These are phyloP conservation scores for Acanthiza pusilla DNA, from an alignment of 2,797 vertebrate species.

Conservation along the genomic window DNA sequence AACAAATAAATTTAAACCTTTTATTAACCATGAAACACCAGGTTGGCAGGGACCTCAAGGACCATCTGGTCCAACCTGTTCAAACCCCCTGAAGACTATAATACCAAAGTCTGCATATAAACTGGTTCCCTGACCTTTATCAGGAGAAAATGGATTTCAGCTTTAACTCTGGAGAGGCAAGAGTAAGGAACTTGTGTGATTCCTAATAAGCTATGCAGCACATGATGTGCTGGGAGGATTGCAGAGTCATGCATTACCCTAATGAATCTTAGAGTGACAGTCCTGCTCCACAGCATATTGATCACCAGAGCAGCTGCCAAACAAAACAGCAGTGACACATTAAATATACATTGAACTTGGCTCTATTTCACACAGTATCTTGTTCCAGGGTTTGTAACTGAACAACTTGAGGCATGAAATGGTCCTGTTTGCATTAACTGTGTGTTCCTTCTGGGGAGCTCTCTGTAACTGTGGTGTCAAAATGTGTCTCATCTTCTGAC, in stretches of 20 bases:
- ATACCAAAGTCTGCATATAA: neutral
- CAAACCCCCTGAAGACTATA: neutral
- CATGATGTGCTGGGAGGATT: accelerated
- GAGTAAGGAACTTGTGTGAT: neutral
- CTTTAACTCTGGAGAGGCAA: neutral
- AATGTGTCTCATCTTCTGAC: neutral
- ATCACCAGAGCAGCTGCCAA: neutral
- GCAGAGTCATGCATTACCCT: neutral
- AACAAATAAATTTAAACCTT: neutral
- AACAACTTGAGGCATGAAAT: neutral
- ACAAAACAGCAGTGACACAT: neutral
- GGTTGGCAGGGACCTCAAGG: neutral
- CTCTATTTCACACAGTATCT: neutral
- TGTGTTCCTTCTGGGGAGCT: neutral
- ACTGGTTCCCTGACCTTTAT: neutral
- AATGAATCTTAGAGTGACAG: neutral
- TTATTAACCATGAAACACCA: neutral
- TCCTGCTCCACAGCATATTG: neutral
- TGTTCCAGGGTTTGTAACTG: neutral
- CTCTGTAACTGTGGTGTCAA: neutral
- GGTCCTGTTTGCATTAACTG: neutral
- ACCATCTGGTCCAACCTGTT: neutral
- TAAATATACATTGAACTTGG: neutral
- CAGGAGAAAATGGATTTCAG: neutral
- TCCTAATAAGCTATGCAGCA: neutral